phyloP scores from a whole-genome alignment of 2,888 invertebrate species.

The Sinohyriopsis cumingii region DNA sequence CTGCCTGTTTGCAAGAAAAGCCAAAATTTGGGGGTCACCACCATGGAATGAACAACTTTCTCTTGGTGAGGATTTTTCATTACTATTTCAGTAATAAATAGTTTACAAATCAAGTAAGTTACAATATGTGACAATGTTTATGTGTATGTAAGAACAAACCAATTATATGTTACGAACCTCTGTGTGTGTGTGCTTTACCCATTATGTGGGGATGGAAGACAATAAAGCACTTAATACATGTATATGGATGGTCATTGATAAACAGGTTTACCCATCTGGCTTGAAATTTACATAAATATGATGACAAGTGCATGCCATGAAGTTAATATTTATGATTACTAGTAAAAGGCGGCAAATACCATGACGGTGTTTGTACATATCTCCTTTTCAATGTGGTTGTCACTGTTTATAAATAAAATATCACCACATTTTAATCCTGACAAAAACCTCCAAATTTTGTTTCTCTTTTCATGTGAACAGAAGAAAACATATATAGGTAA shows the following conservation, averaged over 20 bases:
- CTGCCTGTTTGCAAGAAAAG: constrained; percentile 61
- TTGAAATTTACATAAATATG: too few species aligned
- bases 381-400: too few species aligned
- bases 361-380: too few species aligned
- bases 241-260: too few species aligned
- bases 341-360: too few species aligned
- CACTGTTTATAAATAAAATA: background rate
- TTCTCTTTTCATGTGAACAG: constrained; percentile 19
- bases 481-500: constrained; percentile 39
- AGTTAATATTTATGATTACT: too few species aligned
- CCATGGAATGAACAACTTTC: constrained; percentile 47
- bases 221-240: too few species aligned
- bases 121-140: background rate
- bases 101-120: background rate
- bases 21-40: constrained; percentile 57
- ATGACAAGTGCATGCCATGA: too few species aligned
- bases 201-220: background rate
- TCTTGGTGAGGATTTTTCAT: constrained; percentile 40
- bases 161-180: background rate
- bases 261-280: too few species aligned
- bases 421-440: background rate
- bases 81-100: too few species aligned
- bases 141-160: background rate
- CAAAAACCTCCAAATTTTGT: background rate
- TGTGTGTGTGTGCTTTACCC: too few species aligned